These are phyloP conservation scores for Caenorhabditis sulstoni DNA, from an alignment of 2,888 invertebrate species.

Conservation along the genomic window DNA sequence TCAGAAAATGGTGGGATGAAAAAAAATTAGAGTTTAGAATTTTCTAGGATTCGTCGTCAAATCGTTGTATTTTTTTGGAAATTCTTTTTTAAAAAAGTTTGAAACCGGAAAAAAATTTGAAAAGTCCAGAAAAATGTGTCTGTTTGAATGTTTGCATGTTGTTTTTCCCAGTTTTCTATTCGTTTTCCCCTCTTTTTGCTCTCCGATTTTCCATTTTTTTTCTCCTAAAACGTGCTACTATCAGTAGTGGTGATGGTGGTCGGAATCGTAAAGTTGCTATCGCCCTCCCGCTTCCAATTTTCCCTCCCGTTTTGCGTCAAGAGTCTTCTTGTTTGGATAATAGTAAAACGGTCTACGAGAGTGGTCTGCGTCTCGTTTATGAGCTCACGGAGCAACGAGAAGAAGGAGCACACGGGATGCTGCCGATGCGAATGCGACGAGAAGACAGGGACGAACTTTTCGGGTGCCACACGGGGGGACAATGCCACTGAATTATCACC, in stretches of 20 bases:
- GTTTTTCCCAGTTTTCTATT: no score
- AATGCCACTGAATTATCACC: no score
- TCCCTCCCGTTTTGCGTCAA: conserved; percentile 13
- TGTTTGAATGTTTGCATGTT: no score
- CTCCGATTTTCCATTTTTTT: no score
- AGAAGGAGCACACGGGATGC: no score
- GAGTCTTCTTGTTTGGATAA: conserved; percentile 47
- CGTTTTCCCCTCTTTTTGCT: no score
- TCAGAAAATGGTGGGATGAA: no score
- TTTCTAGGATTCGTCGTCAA: not conserved
- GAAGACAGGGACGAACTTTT: no score
- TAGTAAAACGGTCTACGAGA: conserved; percentile 51
- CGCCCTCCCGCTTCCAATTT: not conserved
- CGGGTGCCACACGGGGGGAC: no score
- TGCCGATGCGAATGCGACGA: no score
- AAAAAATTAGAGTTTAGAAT: not conserved
- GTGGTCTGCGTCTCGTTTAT: conserved; percentile 24
- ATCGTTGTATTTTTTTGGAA: not conserved
- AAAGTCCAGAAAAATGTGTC: no score
- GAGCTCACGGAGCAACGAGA: not conserved
- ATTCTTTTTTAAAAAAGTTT: not conserved
- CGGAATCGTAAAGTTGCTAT: conserved; percentile 20
- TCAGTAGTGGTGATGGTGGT: not conserved
- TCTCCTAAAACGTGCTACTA: no score
- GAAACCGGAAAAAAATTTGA: not conserved